These are phyloP conservation scores for Hemaris fuciformis DNA, from an alignment of 2,888 invertebrate species.

Conservation along the genomic window DNA sequence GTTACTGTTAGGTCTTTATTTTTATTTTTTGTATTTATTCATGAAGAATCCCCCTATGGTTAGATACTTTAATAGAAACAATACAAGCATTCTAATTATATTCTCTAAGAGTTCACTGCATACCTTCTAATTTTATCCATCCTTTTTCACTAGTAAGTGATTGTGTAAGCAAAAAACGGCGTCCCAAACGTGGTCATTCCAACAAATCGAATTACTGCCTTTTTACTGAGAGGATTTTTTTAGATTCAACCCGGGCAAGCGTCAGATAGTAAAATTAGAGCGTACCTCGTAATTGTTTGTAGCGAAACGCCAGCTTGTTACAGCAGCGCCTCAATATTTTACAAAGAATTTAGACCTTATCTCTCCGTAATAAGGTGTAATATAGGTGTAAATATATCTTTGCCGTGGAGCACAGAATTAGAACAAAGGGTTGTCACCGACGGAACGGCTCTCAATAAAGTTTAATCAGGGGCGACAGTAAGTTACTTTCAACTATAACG, in stretches of 20 bases:
- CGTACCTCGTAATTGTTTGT: slow-evolving; percentile 58
- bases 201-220: slow-evolving; percentile 53
- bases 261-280: slow-evolving; percentile 64
- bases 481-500: slow-evolving; percentile 33
- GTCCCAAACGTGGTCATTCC: slow-evolving; percentile 39
- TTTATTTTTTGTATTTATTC: no score
- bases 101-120: background rate
- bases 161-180: slow-evolving; percentile 39
- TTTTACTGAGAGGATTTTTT: slow-evolving; percentile 42
- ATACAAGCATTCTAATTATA: background rate
- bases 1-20: no score
- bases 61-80: background rate
- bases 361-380: slow-evolving; percentile 20
- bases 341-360: slow-evolving; percentile 25
- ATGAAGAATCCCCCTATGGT: no score
- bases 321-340: background rate
- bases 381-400: slow-evolving; percentile 25
- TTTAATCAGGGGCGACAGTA: slow-evolving; percentile 59
- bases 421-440: slow-evolving; percentile 68
- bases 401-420: slow-evolving; percentile 51
- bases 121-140: background rate
- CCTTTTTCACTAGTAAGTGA: background rate
- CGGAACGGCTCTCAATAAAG: slow-evolving; percentile 62
- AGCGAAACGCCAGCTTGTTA: slow-evolving; percentile 42
- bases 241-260: slow-evolving; percentile 44